These are phyloP conservation scores for Philopedon plagiatum DNA, from an alignment of 2,888 invertebrate genomes.

Conservation along the genomic window DNA sequence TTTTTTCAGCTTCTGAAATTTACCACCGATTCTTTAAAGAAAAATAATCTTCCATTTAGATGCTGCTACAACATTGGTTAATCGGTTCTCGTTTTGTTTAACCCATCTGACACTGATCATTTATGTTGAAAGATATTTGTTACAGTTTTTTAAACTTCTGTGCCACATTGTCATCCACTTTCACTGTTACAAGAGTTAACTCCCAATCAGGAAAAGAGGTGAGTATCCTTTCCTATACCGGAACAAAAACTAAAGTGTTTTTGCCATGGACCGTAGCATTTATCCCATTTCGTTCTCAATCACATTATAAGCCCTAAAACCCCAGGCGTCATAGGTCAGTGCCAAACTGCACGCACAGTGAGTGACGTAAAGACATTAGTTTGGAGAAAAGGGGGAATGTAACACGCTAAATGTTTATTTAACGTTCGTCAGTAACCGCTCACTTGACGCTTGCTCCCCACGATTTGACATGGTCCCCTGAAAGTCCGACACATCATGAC, in stretches of 20 bases:
- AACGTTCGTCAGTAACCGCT: constrained; percentile 51
- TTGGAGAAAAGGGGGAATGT: constrained; percentile 47
- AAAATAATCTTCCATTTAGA: constrained; percentile 5
- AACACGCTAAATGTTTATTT: constrained; percentile 51
- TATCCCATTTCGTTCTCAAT: constrained; percentile 51
- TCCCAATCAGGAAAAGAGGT: neutral
- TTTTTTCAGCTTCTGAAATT: constrained; percentile 47
- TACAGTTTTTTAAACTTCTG: no score
- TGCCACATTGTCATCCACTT: no score
- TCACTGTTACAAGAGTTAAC: neutral
- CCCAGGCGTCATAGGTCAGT: constrained; percentile 51
- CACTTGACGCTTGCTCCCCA: constrained; percentile 51
- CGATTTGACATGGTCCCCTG: constrained; percentile 46
- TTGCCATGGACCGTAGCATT: constrained; percentile 43
- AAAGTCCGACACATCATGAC: constrained; percentile 45
- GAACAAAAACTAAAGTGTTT: constrained; percentile 45
- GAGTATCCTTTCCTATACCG: neutral
- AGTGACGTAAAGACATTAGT: constrained; percentile 52
- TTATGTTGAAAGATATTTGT: neutral
- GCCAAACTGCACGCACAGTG: constrained; percentile 51
- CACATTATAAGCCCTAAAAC: constrained; percentile 49
- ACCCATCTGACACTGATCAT: neutral
- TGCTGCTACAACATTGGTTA: constrained; percentile 7
- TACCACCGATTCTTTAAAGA: constrained; percentile 48
- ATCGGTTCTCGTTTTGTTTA: neutral